Conservation (phyloP, 2,113 vertebrate genomes). For the Tetraodon nigroviridis region DNA sequence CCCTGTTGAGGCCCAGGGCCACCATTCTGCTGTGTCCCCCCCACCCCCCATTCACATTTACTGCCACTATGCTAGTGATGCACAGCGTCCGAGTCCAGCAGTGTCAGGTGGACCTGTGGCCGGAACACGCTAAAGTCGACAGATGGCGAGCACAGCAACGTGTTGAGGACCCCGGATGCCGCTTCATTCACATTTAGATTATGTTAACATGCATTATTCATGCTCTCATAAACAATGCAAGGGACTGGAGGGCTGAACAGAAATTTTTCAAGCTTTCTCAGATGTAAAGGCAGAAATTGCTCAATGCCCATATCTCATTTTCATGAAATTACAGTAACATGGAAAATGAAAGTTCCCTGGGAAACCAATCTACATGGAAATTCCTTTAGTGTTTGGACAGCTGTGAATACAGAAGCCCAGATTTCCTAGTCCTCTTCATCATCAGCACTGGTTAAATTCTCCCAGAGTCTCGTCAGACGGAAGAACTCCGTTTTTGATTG, state of each 20-base stretch:
- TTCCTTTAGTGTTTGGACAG: conserved; percentile 2
- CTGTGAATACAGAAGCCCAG: conserved; percentile 16
- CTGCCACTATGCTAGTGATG: conserved; percentile 10
- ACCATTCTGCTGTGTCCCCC: conserved; percentile 59
- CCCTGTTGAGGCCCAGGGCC: conserved; percentile 56
- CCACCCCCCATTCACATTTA: no score
- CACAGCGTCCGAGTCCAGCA: not conserved
- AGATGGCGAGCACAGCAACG: conserved; percentile 21
- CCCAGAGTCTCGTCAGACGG: no score
- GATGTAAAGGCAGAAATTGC: conserved; percentile 14
- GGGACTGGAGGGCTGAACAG: conserved; percentile 31
- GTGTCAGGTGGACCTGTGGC: conserved; percentile 27
- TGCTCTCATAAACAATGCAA: conserved; percentile 45
- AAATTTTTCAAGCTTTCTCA: conserved; percentile 19
- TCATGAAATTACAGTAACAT: conserved; percentile 21
- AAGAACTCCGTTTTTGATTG: not conserved
- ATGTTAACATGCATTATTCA: conserved; percentile 55
- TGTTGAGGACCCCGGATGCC: conserved; percentile 29
- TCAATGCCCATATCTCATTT: conserved; percentile 9
- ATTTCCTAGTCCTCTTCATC: conserved; percentile 5
- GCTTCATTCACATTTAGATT: conserved; percentile 51
- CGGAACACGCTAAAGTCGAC: conserved; percentile 1
- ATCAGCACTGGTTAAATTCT: not conserved
- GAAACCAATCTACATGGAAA: conserved; percentile 21
- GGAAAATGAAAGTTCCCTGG: not conserved